Conservation (phyloP, 2,113 vertebrate species). For the Notechis scutatus region DNA sequence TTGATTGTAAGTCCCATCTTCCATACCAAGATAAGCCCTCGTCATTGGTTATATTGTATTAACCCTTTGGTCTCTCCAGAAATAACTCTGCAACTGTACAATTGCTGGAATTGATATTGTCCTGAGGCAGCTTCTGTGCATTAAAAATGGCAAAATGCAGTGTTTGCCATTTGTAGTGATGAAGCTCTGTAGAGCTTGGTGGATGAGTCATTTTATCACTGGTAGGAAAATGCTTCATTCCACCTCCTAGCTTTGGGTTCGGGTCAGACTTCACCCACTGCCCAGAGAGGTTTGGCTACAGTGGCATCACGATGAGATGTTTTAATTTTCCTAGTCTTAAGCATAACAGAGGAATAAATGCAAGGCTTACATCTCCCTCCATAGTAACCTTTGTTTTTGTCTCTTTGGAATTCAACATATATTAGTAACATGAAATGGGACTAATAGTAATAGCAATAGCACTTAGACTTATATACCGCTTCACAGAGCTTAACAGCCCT, state of each 20-base stretch:
- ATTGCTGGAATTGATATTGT: background rate
- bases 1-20: background rate
- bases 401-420: background rate
- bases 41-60: background rate
- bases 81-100: background rate
- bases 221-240: background rate
- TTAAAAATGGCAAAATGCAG: background rate
- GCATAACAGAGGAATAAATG: background rate
- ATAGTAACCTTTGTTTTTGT: background rate
- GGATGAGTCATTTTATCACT: background rate
- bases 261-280: background rate
- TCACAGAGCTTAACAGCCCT: too few species aligned
- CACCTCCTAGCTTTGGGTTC: background rate
- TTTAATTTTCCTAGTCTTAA: background rate
- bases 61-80: background rate
- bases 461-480: too few species aligned
- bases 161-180: background rate
- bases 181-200: background rate
- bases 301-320: background rate
- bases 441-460: too few species aligned
- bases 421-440: background rate
- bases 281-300: background rate
- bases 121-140: background rate
- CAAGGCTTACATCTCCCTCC: background rate
- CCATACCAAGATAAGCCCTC: background rate